Percentiles rank a stretch among this genome's conserved stretches.
Evolutionary conservation across 2,797 vertebrate genomes (phyloP).

Genomic region (Macropus fuliginosus): DNA sequence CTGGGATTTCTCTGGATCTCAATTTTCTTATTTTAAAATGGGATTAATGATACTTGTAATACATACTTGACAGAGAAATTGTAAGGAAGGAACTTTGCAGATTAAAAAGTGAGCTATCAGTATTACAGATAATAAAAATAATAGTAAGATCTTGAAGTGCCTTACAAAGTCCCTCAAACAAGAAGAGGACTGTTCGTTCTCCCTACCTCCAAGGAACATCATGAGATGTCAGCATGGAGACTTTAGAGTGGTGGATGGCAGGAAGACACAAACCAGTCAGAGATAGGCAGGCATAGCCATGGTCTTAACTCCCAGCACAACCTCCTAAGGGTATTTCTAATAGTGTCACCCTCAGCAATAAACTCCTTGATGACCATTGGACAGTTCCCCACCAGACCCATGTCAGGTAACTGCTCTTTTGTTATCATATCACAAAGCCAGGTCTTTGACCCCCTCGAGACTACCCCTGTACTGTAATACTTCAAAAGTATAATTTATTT

Average conservation of each 20-base stretch:
- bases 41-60: slow-evolving; percentile 15
- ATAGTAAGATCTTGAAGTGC: not conserved
- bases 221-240: not conserved
- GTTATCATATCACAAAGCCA: not conserved
- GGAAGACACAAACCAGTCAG: not conserved
- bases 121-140: not conserved
- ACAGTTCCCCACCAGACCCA: not conserved
- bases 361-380: not conserved
- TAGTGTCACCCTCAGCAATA: not conserved
- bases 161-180: not conserved
- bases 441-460: not conserved
- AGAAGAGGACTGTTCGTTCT: not conserved
- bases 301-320: not conserved
- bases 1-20: not conserved
- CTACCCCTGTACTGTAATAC: not conserved
- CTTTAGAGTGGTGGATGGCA: not conserved
- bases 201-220: not conserved
- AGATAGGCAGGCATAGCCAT: not conserved
- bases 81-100: not conserved
- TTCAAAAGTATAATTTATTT: not conserved
- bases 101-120: not conserved
- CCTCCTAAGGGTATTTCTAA: not conserved
- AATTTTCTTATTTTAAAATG: slow-evolving; percentile 41
- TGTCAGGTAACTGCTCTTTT: not conserved
- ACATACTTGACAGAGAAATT: not conserved